Base-by-base conservation (phyloP, 2,113 vertebrate genomes). In the Gallinago paraguaiae region DNA sequence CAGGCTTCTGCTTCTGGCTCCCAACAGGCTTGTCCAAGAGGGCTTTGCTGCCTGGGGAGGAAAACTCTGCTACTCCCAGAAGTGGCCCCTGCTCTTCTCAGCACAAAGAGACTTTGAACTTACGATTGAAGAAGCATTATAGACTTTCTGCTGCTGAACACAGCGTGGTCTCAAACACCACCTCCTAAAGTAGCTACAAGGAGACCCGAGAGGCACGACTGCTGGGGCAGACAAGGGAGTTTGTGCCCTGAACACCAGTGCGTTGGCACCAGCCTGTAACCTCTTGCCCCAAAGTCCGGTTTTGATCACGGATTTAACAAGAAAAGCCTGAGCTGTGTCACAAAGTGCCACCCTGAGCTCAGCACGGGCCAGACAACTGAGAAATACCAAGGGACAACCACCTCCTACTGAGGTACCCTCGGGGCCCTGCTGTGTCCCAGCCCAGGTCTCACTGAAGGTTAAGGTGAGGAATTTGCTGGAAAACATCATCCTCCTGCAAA, bases 161-260 rank as follows among this genome's bases (percentile, higher is more conserved):
- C 68, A 37, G 19, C 0, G 0, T 18, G 59, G 46, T 63, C 53
- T 80, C 48, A 15, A 68, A n/a, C 8, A 20, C 13, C 28, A 60
- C 0, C 15, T 27, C 20, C 25, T 33, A 7, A 59, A 41, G 41
- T 3, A 27, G 48, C 37, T 39, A 17, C 24, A 20, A 50, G 75
- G 67, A 79, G 76, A 56, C 13, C 10, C 6, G 35, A 80, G 23
- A 1, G 0, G 14, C 27, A 4, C 1, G 2, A 33, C 43, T 0
- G 0, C 25, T n/a, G 50, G 37, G 30, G 53, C 33, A 61, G 16
- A 50, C 27, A 31, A 48, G 16, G 28, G 25, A 33, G n/a, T 48
- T 63, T 81, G 17, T 43, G 14, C 18, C 30, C 56, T 53, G 35
- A 75, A 60, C 2, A 3, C 25, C 30, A 31, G 9, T 4, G 3